A percentile compares a stretch with the other conserved stretches of the same genome.
Conservation (phyloP, 2,113 vertebrate species). For the Vidua macroura region DNA sequence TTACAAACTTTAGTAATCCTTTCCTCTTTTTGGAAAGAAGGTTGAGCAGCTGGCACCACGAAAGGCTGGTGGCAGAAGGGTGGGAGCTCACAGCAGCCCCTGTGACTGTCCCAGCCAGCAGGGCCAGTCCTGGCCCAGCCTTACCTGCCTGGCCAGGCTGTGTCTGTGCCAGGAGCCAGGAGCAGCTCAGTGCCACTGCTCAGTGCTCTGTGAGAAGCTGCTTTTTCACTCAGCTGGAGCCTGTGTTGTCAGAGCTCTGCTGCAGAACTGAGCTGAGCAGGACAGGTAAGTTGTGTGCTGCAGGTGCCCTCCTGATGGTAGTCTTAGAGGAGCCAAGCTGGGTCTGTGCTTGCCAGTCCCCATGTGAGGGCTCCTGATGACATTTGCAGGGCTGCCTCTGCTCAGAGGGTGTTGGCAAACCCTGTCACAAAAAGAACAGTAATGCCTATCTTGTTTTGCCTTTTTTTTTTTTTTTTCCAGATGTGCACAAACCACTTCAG, state of each 20-base stretch:
- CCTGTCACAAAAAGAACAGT: background rate
- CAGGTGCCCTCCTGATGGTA: rapidly evolving
- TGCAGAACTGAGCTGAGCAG: background rate
- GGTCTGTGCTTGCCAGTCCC: background rate
- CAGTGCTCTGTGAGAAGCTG: background rate
- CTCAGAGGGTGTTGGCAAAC: background rate
- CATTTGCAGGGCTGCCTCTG: background rate
- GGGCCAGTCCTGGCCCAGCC: background rate
- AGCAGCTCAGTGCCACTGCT: background rate
- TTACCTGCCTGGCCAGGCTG: background rate
- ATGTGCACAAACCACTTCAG: conserved; percentile 37
- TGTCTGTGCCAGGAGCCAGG: background rate
- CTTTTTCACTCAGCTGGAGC: background rate
- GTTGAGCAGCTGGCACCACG: background rate
- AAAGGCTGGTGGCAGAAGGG: background rate
- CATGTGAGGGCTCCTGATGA: background rate
- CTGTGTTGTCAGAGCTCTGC: background rate
- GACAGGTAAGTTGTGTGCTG: conserved; percentile 9
- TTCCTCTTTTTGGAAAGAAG: background rate
- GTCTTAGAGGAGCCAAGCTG: background rate
- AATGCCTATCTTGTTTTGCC: conserved; percentile 40
- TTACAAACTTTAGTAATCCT: background rate
- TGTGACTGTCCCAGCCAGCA: background rate
- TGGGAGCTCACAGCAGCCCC: background rate
- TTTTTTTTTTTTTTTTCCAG: conserved; percentile 18